Evolutionary conservation across 2,888 invertebrate genomes (phyloP).

Genomic region (Arge pagana): DNA sequence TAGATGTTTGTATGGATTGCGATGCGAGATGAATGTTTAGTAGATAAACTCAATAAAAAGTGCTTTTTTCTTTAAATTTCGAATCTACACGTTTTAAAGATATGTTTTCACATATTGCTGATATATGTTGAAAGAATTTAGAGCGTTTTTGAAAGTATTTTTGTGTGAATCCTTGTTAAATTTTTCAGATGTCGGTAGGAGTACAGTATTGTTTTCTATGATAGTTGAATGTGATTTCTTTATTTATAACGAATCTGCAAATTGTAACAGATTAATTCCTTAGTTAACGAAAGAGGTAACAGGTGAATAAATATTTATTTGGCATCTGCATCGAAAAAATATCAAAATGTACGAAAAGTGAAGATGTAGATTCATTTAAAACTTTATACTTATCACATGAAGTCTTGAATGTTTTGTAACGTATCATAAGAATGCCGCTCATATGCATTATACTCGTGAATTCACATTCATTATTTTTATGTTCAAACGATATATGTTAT

Average conservation of each 20-base stretch:
- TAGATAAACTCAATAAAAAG: constrained; percentile 13
- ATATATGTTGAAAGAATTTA: no score
- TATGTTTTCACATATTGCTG: no score
- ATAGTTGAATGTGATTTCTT: neutral
- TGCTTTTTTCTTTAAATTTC: constrained; percentile 6
- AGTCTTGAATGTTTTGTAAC: no score
- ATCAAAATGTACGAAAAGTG: constrained; percentile 7
- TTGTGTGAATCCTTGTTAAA: neutral
- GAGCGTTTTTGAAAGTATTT: no score
- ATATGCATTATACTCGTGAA: no score
- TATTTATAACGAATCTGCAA: neutral
- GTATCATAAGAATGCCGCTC: no score
- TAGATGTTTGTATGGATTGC: constrained; percentile 20
- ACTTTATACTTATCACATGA: no score
- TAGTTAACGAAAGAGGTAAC: constrained; percentile 1
- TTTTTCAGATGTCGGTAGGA: neutral
- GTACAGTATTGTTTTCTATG: neutral
- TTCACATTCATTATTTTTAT: no score
- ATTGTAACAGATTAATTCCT: neutral
- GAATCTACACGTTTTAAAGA: neutral
- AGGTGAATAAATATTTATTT: constrained; percentile 2
- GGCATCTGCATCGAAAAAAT: constrained; percentile 5
- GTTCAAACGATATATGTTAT: no score
- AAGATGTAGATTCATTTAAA: no score
- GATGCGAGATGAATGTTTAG: constrained; percentile 14